Evolutionary conservation across 2,113 vertebrate genomes (phyloP).

Genomic region (Oncorhynchus keta): DNA sequence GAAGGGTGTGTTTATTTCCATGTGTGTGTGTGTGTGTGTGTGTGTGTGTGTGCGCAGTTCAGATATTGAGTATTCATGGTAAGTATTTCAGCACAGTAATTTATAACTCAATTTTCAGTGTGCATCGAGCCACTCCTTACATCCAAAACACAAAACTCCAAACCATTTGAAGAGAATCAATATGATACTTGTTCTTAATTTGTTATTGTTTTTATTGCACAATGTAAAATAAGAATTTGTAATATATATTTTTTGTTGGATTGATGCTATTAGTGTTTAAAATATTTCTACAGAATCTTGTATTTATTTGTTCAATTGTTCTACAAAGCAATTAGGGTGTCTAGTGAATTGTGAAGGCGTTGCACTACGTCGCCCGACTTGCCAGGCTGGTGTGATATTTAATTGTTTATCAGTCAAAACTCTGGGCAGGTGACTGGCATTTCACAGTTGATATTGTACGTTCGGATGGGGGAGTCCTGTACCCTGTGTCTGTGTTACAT

Average conservation of each 20-base stretch:
- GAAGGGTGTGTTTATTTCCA: background rate
- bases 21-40: slow-evolving; percentile 23
- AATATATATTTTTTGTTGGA: too few relatives aligned
- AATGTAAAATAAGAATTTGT: too few relatives aligned
- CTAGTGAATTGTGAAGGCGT: slow-evolving; percentile 69
- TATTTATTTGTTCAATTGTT: slow-evolving; percentile 47
- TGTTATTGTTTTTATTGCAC: too few relatives aligned
- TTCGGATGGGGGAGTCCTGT: background rate
- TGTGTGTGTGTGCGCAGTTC: slow-evolving; percentile 80
- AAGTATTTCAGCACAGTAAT: slow-evolving; percentile 70
- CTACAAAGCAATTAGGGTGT: slow-evolving; percentile 74
- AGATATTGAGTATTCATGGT: slow-evolving; percentile 71
- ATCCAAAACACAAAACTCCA: slow-evolving; percentile 70
- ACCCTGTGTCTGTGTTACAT: too few relatives aligned
- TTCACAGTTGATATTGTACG: slow-evolving; percentile 25
- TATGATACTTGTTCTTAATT: too few relatives aligned
- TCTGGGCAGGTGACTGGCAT: slow-evolving; percentile 62
- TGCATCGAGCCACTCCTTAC: slow-evolving; percentile 64
- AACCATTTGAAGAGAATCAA: slow-evolving; percentile 27
- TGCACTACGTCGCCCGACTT: slow-evolving; percentile 39
- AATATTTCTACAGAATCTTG: too few relatives aligned
- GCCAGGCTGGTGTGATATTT: slow-evolving; percentile 57
- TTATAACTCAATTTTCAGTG: slow-evolving; percentile 76
- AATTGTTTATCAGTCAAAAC: slow-evolving; percentile 69
- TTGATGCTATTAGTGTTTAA: too few relatives aligned